Percentiles rank a stretch among this genome's conserved stretches.
phyloP scores from a whole-genome alignment of 1,140 invertebrate genomes.

The Psilanteris sp. region DNA sequence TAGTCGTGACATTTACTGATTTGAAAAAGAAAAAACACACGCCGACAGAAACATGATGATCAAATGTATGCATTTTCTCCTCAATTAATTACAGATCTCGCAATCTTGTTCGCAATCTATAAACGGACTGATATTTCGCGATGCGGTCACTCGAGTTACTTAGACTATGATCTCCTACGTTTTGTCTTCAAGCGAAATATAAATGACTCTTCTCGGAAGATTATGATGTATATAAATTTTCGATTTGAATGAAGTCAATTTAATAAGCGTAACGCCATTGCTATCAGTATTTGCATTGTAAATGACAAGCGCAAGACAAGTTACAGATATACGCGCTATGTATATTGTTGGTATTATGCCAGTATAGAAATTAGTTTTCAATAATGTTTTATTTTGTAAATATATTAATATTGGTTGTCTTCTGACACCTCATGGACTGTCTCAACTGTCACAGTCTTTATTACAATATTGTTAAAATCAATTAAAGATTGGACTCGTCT shows the following conservation, averaged over 20 bases:
- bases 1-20: neutral
- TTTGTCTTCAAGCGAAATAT: slow-evolving; percentile 2
- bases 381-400: neutral
- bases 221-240: slow-evolving; percentile 6
- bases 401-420: neutral
- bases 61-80: slow-evolving; percentile 10
- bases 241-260: neutral
- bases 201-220: slow-evolving; percentile 5
- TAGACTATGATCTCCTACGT: neutral
- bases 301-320: slow-evolving; percentile 14
- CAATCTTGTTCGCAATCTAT: slow-evolving; percentile 52
- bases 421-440: neutral
- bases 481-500: too few species aligned
- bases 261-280: slow-evolving; percentile 1
- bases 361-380: neutral
- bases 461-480: too few species aligned
- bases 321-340: too few species aligned
- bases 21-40: neutral
- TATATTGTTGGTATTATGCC: neutral
- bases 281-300: neutral
- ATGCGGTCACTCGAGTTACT: slow-evolving; percentile 4
- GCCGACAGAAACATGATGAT: too few species aligned
- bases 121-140: slow-evolving; percentile 67
- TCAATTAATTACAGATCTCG: slow-evolving; percentile 24
- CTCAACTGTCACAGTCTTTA: slow-evolving; percentile 10